Conservation (phyloP, 2,113 vertebrate genomes). For the Xyrauchen texanus region DNA sequence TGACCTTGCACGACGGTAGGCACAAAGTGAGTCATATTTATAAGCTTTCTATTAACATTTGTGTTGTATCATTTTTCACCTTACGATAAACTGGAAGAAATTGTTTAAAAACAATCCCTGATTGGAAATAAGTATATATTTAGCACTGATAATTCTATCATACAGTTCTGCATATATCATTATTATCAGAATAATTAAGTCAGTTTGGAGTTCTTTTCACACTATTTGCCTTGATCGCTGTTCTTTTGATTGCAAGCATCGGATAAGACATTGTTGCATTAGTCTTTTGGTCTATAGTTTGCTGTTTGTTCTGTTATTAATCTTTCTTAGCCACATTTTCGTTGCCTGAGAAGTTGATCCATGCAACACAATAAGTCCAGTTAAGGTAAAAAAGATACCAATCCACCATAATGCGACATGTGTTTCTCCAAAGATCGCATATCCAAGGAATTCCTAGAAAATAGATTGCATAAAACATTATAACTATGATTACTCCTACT, state of each 20-base stretch:
- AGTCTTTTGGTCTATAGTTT: neutral
- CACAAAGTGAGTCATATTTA: too few species aligned
- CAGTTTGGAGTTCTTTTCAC: neutral
- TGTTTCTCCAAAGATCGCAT: conserved; percentile 83
- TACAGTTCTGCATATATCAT: neutral
- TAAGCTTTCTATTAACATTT: too few species aligned
- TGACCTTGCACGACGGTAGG: too few species aligned
- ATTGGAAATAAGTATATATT: neutral
- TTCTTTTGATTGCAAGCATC: too few species aligned
- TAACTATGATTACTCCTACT: neutral
- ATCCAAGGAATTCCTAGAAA: conserved; percentile 84
- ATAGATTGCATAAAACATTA: neutral
- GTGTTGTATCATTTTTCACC: too few species aligned
- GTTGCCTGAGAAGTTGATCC: conserved; percentile 55
- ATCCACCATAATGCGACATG: conserved; percentile 85
- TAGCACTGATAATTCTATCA: neutral
- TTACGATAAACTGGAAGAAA: neutral
- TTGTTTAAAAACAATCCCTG: neutral
- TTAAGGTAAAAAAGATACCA: conserved; percentile 82
- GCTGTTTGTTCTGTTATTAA: conserved; percentile 33
- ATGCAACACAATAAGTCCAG: conserved; percentile 83
- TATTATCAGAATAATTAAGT: neutral
- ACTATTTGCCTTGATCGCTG: neutral
- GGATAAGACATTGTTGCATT: too few species aligned
- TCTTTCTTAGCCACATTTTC: conserved; percentile 65